A percentile compares a stretch with the other conserved stretches of the same genome.
phyloP scores from a whole-genome alignment of 2,888 invertebrate genomes.

The Caprella mutica region DNA sequence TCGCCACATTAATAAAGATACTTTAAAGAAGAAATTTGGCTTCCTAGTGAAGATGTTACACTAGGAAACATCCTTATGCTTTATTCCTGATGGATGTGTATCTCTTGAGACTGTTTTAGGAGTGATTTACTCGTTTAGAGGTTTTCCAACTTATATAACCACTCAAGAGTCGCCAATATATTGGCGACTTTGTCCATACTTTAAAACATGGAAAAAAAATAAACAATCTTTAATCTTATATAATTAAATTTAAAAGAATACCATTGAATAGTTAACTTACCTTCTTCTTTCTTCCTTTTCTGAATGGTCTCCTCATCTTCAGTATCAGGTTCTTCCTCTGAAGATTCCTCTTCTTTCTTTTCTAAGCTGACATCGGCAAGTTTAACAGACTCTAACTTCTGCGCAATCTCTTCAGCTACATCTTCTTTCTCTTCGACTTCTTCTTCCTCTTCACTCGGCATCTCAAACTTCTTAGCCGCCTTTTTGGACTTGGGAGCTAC shows the following conservation, averaged over 20 bases:
- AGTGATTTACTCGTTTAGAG: too few relatives aligned
- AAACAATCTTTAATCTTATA: not conserved
- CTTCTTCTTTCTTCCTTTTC: constrained; percentile 21
- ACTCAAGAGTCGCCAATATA: too few relatives aligned
- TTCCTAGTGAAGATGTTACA: too few relatives aligned
- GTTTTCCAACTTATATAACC: too few relatives aligned
- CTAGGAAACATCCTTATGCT: too few relatives aligned
- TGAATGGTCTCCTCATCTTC: constrained; percentile 21
- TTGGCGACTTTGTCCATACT: too few relatives aligned
- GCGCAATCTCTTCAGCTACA: constrained; percentile 30
- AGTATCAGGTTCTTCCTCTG: constrained; percentile 4
- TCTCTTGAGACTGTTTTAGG: too few relatives aligned
- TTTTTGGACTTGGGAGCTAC: too few relatives aligned
- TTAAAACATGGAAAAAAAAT: not conserved
- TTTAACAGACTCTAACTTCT: constrained; percentile 26
- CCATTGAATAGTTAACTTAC: constrained; percentile 1
- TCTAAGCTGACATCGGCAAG: not conserved
- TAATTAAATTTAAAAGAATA: not conserved
- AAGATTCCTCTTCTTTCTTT: not conserved
- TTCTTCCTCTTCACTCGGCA: constrained; percentile 34
- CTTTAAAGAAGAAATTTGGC: too few relatives aligned
- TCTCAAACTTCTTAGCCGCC: constrained; percentile 24
- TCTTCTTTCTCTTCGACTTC: constrained; percentile 24
- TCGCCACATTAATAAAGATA: too few relatives aligned
- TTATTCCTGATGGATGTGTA: too few relatives aligned